Evolutionary conservation across 2,888 invertebrate genomes (phyloP).

Genomic region (Cheilosia impressa): DNA sequence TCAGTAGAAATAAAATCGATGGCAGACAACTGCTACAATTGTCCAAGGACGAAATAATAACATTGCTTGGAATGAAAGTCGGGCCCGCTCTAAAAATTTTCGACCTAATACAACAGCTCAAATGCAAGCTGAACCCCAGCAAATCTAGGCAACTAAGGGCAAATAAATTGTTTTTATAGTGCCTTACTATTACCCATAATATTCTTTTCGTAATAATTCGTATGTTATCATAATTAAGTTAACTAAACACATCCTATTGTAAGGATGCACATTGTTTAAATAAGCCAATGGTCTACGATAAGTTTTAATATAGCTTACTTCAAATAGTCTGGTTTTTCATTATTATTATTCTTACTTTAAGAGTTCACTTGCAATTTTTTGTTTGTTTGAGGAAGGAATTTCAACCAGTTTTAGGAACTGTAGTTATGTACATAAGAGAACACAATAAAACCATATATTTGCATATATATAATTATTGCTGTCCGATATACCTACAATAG

Average conservation of each 20-base stretch:
- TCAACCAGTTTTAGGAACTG: not conserved
- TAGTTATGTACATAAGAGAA: constrained; percentile 49
- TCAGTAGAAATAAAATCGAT: constrained; percentile 89
- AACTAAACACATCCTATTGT: constrained; percentile 42
- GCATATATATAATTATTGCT: constrained; percentile 1
- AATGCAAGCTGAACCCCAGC: constrained; percentile 87
- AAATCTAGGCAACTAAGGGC: constrained; percentile 85
- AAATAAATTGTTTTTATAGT: constrained; percentile 88
- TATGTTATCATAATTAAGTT: constrained; percentile 41
- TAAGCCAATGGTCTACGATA: constrained; percentile 56
- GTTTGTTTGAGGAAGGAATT: constrained; percentile 15
- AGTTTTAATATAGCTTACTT: constrained; percentile 53
- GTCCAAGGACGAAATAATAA: constrained; percentile 95
- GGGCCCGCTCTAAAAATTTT: constrained; percentile 97
- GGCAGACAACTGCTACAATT: constrained; percentile 92
- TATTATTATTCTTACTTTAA: constrained; percentile 22
- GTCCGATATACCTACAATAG: no score
- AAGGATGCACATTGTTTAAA: constrained; percentile 52
- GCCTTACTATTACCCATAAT: constrained; percentile 67
- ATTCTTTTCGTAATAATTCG: constrained; percentile 34
- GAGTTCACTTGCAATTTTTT: constrained; percentile 51
- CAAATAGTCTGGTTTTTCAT: constrained; percentile 11
- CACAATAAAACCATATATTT: constrained; percentile 19
- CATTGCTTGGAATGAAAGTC: constrained; percentile 95
- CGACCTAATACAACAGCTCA: constrained; percentile 95